A percentile compares a stretch with the other conserved stretches of the same genome.
phyloP scores from a whole-genome alignment of 2,888 invertebrate genomes.

The Callyntrura sp. region DNA sequence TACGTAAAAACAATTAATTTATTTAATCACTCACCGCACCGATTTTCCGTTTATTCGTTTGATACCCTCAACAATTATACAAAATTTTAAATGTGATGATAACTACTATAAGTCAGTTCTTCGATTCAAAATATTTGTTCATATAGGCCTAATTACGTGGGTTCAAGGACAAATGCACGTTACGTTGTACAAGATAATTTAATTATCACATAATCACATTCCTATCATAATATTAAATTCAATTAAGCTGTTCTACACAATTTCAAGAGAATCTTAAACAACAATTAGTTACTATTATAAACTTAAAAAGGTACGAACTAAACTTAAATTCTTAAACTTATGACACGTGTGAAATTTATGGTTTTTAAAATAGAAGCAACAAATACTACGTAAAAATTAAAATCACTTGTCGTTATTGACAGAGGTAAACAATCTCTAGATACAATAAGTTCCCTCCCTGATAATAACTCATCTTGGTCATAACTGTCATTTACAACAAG shows the following conservation, averaged over 20 bases:
- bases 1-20: not conserved
- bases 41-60: constrained; percentile 1
- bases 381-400: constrained; percentile 40
- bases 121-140: constrained; percentile 56
- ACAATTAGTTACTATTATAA: constrained; percentile 4
- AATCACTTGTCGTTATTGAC: constrained; percentile 27
- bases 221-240: constrained; percentile 31
- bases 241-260: constrained; percentile 12
- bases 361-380: constrained; percentile 30
- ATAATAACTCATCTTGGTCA: not conserved
- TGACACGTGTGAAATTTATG: constrained; percentile 39
- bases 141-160: constrained; percentile 18
- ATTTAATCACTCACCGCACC: constrained; percentile 31
- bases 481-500: constrained; percentile 24
- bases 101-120: constrained; percentile 55
- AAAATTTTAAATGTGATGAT: constrained; percentile 48
- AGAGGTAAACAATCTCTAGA: not conserved
- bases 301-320: not conserved
- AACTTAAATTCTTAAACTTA: not conserved
- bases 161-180: constrained; percentile 53
- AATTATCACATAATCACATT: constrained; percentile 31
- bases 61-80: constrained; percentile 5
- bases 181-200: constrained; percentile 42
- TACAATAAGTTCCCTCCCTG: not conserved
- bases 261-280: not conserved